Evolutionary conservation across 2,888 invertebrate species (phyloP).

Genomic region (Dryomyza anilis): DNA sequence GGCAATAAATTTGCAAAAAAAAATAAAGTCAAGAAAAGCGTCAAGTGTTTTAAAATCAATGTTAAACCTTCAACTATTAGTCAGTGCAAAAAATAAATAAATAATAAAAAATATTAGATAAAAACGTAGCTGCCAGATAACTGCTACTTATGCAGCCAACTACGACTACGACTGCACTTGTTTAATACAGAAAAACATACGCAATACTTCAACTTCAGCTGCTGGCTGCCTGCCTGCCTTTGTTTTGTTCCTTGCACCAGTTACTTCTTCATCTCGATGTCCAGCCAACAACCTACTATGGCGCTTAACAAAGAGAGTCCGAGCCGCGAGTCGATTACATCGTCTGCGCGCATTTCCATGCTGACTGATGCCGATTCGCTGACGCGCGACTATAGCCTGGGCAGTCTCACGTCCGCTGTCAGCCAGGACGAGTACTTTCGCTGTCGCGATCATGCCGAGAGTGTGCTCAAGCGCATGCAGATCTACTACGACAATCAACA

Average conservation of each 20-base stretch:
- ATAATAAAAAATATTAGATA: too few species aligned
- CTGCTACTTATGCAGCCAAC: neutral
- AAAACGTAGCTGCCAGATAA: neutral
- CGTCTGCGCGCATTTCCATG: slow-evolving; percentile 56
- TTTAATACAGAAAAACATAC: neutral
- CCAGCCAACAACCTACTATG: slow-evolving; percentile 33
- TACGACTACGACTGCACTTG: too few species aligned
- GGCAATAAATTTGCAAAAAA: slow-evolving; percentile 1
- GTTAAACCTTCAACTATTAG: neutral
- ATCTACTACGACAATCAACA: slow-evolving; percentile 80
- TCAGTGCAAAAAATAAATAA: neutral
- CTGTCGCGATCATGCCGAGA: slow-evolving; percentile 80
- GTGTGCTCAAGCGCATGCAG: slow-evolving; percentile 81
- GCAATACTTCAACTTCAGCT: neutral
- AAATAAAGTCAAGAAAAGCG: slow-evolving; percentile 2
- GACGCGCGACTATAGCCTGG: slow-evolving; percentile 71
- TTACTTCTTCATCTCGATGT: neutral
- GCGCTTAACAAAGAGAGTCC: slow-evolving; percentile 59
- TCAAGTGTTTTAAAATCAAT: neutral
- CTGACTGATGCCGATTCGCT: slow-evolving; percentile 62
- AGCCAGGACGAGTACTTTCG: slow-evolving; percentile 80
- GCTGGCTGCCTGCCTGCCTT: neutral
- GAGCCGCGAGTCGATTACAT: slow-evolving; percentile 58
- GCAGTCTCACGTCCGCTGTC: slow-evolving; percentile 70
- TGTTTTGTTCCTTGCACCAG: neutral